Percentiles rank a stretch among this genome's conserved stretches.
Conservation (phyloP, 2,113 vertebrate species). For the Lipotes vexillifer region DNA sequence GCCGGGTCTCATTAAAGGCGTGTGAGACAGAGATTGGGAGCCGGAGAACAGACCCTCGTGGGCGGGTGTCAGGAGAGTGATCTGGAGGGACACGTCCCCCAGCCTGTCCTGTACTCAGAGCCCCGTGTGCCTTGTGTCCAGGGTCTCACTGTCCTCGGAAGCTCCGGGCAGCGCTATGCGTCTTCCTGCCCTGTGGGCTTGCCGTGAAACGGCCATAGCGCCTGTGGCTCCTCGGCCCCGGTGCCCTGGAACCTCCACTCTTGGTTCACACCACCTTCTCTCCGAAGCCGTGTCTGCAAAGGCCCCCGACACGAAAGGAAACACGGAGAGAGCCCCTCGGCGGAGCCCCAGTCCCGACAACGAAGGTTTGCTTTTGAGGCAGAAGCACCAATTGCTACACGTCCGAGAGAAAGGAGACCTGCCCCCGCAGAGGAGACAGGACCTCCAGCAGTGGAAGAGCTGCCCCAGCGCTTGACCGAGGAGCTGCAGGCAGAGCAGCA, state of each 20-base stretch:
- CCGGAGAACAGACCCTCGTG: rapidly evolving
- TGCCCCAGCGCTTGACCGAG: not conserved
- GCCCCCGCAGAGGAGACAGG: rapidly evolving
- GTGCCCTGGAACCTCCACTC: rapidly evolving
- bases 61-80: rapidly evolving
- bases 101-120: not conserved
- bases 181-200: not conserved
- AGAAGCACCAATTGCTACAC: rapidly evolving
- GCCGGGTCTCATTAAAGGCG: rapidly evolving
- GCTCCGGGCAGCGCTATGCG: rapidly evolving
- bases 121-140: not conserved
- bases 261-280: not conserved
- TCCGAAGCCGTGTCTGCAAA: rapidly evolving
- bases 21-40: not conserved
- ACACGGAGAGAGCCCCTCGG: rapidly evolving
- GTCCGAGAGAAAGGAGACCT: rapidly evolving
- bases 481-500: not conserved
- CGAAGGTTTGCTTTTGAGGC: not conserved
- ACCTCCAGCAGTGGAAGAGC: not conserved
- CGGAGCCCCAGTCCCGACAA: rapidly evolving
- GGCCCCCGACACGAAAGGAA: not conserved
- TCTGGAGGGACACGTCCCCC: rapidly evolving
- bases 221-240: rapidly evolving
- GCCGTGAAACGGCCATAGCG: not conserved
- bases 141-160: not conserved